Conservation (phyloP, 2,888 invertebrate genomes). For the Eueremaeus valkanovi region DNA sequence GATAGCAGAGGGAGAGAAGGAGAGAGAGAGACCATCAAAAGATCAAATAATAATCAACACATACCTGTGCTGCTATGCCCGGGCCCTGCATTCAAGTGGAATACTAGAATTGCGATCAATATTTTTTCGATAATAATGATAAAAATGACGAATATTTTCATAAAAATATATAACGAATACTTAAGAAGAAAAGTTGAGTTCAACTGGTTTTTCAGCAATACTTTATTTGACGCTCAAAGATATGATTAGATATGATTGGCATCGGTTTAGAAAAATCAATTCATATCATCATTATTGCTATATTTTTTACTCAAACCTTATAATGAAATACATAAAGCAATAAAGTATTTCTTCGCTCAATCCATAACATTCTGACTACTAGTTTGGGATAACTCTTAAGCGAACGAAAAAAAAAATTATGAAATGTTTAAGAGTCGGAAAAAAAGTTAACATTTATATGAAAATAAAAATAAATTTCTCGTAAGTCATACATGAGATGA, state of each 20-base stretch:
- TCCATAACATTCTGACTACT: no score
- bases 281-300: not conserved
- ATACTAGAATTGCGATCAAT: not conserved
- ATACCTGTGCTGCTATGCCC: no score
- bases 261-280: constrained; percentile 2
- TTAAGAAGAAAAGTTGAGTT: not conserved
- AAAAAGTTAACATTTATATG: no score
- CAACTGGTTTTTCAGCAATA: constrained; percentile 11
- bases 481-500: not conserved
- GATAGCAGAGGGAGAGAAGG: not conserved
- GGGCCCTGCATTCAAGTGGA: not conserved
- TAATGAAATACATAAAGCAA: no score
- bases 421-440: no score
- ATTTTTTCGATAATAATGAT: constrained; percentile 10
- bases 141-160: not conserved
- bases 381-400: no score
- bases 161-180: not conserved
- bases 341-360: no score
- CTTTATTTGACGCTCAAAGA: not conserved
- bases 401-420: no score
- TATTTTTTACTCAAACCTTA: no score
- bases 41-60: constrained; percentile 22
- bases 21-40: not conserved
- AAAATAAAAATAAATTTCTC: no score
- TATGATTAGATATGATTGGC: constrained; percentile 11